Base-by-base conservation (phyloP, 1,140 invertebrate genomes). In the Notospermus geniculatus region DNA sequence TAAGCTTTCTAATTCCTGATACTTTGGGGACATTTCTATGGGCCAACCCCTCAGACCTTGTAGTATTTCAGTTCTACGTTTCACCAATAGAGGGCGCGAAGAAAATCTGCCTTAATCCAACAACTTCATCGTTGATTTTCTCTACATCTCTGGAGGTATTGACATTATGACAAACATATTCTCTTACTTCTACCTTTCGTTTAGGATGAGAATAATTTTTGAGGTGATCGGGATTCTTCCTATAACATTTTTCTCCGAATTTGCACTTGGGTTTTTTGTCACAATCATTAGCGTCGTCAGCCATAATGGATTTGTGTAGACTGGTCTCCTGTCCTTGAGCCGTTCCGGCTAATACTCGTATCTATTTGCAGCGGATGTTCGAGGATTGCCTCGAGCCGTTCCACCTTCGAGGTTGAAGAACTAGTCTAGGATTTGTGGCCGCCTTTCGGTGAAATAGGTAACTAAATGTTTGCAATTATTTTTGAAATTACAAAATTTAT, bases 191-290 rank as follows among this genome's bases (percentile, higher is more conserved):
- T 1, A 50, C 5, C 25, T 60, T 58, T 45, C 57, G 28, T 25
- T 80, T 78, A 25, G 87, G 90, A 80, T 93, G 92, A 79, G 89
- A 90, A 62, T 87, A 95, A 71, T 88, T 87, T 60, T 86, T 80
- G 43, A 87, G 82, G 83, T 95, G 92, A 0, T 83, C 81, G 11
- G 86, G 80, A 84, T 92, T 94, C 78, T 89, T 91, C 72, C 92
- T 89, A 80, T 93, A 94, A 80, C 91, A 95, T 68, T 88, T 87
- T 22, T 69, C 77, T 36, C 90, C 90, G 76, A 91, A 93, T 82
- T 89, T 88, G 79, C 92, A 95, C 4, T 80, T 67, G 15, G 77
- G 80, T 71, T 85, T 19, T 45, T 45, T 46, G 23, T 43, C 57
- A 36, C 32, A 36, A 36, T 36, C 32, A n/a, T n/a, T n/a, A n/a